A percentile compares a stretch with the other conserved stretches of the same genome.
Evolutionary conservation across 2,888 invertebrate species (phyloP).

Genomic region (Apotomis betuletana): DNA sequence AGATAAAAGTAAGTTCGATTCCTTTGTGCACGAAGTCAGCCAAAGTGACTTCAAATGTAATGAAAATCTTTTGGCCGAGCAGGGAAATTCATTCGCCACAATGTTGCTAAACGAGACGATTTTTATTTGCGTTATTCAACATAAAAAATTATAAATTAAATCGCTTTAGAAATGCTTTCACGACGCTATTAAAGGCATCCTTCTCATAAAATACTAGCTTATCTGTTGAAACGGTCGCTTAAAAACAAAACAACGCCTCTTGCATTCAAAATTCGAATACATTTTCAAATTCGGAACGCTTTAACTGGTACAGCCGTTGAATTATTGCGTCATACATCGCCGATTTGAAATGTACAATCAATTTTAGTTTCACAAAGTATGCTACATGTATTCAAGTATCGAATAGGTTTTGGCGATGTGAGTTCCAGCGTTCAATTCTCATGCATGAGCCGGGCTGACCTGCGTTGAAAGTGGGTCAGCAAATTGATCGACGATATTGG

Average conservation of each 20-base stretch:
- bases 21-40: conserved; percentile 70
- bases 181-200: conserved; percentile 12
- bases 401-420: conserved; percentile 58
- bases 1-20: conserved; percentile 71
- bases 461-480: conserved; percentile 32
- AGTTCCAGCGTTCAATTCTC: conserved; percentile 54
- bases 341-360: conserved; percentile 1
- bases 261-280: background rate
- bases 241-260: background rate
- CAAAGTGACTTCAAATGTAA: conserved; percentile 72
- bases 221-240: conserved; percentile 10
- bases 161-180: background rate
- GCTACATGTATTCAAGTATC: conserved; percentile 35
- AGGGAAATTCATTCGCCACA: conserved; percentile 28
- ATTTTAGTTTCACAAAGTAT: conserved; percentile 7
- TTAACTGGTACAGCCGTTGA: background rate
- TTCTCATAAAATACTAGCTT: conserved; percentile 19
- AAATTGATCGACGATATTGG: conserved; percentile 38
- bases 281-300: background rate
- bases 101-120: conserved; percentile 12
- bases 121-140: background rate
- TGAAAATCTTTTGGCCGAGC: conserved; percentile 65
- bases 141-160: conserved; percentile 12
- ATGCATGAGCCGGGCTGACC: conserved; percentile 57
- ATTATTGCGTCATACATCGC: background rate